Base-by-base conservation (phyloP, 2,888 invertebrate species). In the Cephus sareptanus region DNA sequence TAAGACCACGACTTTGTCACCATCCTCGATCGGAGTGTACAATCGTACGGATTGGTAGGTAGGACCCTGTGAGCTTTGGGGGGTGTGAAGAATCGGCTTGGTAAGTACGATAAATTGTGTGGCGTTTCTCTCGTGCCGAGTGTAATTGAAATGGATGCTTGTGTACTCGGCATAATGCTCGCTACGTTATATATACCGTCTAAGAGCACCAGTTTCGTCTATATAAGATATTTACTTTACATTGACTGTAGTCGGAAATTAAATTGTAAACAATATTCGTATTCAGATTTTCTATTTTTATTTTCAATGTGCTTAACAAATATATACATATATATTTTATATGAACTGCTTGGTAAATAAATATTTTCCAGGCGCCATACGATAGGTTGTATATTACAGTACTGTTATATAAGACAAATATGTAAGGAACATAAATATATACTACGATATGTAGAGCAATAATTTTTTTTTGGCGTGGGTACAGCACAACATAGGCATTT, bases 121-220 rank as follows among this genome's bases (percentile, higher is more conserved):
- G 80, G 82, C 83, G 81, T 85, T 85, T 84, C 83, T 82, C 82
- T 83, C 79, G 83, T 80, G 77, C 80, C 70, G 80, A 82, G 85
- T 85, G 82, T 86, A 86, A 88, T 86, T 87, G 87, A 87, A 87
- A 88, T 87, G 85, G 88, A 88, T 87, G 85, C 85, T 81, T 82
- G 81, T 83, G 82, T 83, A 82, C 81, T 83, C 82, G 81, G 84
- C 81, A 85, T 84, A 83, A 85, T 84, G 84, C 83, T 83, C 82
- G 56, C 23, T 56, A 9, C 56, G 40, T 15, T 56, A 56, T 9
- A 56, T 40, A 40, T 40, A 40, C 40, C 40, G 4, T 56, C 23
- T 23, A 56, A 23, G 56, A 56, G 23, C 15, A 23, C 23, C 23
- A 56, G 56, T 23, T 56, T 56, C 1, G 23, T 56, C 6, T 56